phyloP scores from a whole-genome alignment of 2,113 vertebrate species.

The Melierax canorus region DNA sequence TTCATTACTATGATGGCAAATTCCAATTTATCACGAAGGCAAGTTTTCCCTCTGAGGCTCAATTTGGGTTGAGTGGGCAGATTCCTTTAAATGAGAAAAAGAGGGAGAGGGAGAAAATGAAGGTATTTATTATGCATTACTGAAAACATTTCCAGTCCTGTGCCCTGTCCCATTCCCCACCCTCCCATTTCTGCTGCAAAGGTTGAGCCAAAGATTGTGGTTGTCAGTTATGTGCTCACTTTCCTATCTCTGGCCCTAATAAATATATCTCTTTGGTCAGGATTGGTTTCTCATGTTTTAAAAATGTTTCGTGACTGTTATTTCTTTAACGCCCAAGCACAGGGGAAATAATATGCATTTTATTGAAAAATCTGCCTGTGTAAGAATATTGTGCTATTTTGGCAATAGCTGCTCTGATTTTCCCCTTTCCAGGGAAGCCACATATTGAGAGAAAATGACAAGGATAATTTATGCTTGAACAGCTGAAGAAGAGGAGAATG shows the following conservation, averaged over 20 bases:
- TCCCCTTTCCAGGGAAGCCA: constrained; percentile 21
- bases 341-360: neutral
- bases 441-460: constrained; percentile 44
- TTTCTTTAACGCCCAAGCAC: neutral
- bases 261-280: neutral
- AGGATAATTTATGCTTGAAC: constrained; percentile 49
- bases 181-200: constrained; percentile 2
- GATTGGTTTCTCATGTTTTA: constrained; percentile 17
- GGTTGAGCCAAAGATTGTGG: constrained; percentile 36
- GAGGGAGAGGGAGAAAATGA: neutral
- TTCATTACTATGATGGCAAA: neutral
- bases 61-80: constrained; percentile 39
- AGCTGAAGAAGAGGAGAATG: constrained; percentile 37
- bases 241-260: neutral
- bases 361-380: neutral
- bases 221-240: neutral
- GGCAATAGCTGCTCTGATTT: neutral
- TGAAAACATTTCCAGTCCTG: neutral
- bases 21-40: neutral
- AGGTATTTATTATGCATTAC: constrained; percentile 6
- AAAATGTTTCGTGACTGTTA: constrained; percentile 20
- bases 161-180: neutral
- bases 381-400: constrained; percentile 6
- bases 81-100: constrained; percentile 40
- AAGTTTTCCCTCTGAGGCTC: constrained; percentile 9